Conservation (phyloP, 2,888 invertebrate species). For the Branchellion lobata region DNA sequence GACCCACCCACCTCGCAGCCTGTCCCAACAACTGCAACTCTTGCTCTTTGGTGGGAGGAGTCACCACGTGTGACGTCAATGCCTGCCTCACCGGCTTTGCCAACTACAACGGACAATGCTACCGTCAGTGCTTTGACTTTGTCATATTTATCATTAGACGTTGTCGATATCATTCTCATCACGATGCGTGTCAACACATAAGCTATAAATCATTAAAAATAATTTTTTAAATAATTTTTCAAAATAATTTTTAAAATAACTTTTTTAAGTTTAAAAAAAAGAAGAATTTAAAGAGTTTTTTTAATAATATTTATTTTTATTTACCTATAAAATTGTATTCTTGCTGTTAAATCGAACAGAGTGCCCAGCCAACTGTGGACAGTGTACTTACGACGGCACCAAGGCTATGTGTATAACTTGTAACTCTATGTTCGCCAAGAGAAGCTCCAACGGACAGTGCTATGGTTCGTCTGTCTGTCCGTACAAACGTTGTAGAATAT, state of each 20-base stretch:
- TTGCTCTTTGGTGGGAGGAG: slow-evolving; percentile 35
- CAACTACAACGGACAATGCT: slow-evolving; percentile 40
- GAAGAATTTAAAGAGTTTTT: too few species aligned
- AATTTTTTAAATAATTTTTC: too few species aligned
- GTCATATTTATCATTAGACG: slow-evolving; percentile 1
- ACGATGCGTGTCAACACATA: not conserved
- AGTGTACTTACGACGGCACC: slow-evolving; percentile 31
- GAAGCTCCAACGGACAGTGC: slow-evolving; percentile 42
- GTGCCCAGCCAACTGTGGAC: slow-evolving; percentile 41
- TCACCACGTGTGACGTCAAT: slow-evolving; percentile 24
- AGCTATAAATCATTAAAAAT: not conserved
- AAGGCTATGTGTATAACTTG: slow-evolving; percentile 37
- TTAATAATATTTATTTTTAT: too few species aligned
- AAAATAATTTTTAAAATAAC: too few species aligned
- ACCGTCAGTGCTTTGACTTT: slow-evolving; percentile 18
- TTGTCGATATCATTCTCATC: not conserved
- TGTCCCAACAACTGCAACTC: slow-evolving; percentile 45
- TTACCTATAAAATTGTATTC: too few species aligned
- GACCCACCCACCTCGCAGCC: not conserved
- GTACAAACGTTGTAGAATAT: not conserved
- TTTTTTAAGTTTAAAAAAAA: too few species aligned
- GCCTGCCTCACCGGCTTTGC: slow-evolving; percentile 33
- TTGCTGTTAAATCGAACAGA: too few species aligned
- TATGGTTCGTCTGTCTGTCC: slow-evolving; percentile 29
- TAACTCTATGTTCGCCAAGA: slow-evolving; percentile 33